Evolutionary conservation across 1,140 invertebrate genomes (phyloP).

Genomic region (Tenebrio molitor): DNA sequence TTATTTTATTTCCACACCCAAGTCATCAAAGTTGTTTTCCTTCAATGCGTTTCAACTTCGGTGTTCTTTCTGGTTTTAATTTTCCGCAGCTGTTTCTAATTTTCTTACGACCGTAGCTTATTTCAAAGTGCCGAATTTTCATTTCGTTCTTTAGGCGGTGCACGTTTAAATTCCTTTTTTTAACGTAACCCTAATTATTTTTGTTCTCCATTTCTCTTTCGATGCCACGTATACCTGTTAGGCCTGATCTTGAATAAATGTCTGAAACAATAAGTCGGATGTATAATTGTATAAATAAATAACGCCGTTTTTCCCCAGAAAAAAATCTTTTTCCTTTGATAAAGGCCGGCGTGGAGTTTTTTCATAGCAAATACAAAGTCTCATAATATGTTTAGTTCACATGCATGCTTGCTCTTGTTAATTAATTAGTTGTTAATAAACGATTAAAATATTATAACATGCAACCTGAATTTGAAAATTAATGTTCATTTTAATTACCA

Average conservation of each 20-base stretch:
- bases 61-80: conserved; percentile 17
- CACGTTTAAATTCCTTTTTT: conserved; percentile 4
- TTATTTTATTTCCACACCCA: not conserved
- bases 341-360: no score
- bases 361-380: no score
- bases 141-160: not conserved
- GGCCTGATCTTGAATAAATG: not conserved
- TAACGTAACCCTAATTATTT: conserved; percentile 1
- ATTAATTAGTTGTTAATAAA: no score
- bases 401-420: no score
- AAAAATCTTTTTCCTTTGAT: no score
- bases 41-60: not conserved
- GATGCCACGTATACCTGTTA: not conserved
- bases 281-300: not conserved
- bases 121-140: conserved; percentile 7
- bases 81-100: conserved; percentile 22
- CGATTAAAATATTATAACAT: no score
- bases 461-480: no score
- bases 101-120: conserved; percentile 3
- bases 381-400: no score
- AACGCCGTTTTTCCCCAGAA: no score
- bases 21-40: conserved; percentile 8
- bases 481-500: no score
- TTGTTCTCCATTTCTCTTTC: not conserved
- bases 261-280: not conserved